These are phyloP conservation scores for Hippoglossus stenolepis DNA, from an alignment of 2,113 vertebrate species.

Conservation along the genomic window DNA sequence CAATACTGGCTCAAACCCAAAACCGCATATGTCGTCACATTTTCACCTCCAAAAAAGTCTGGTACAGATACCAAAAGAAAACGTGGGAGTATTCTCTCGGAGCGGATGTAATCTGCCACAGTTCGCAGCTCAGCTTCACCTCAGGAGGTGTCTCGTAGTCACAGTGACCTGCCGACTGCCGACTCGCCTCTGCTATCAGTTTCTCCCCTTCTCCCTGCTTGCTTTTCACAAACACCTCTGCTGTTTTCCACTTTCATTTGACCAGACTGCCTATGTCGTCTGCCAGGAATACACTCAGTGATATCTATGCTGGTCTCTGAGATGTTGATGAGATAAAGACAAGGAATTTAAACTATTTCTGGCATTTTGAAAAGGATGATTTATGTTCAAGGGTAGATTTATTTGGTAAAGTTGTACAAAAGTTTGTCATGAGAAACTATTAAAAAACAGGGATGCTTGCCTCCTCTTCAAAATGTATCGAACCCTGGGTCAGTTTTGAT, in stretches of 20 bases:
- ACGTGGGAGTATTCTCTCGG: constrained; percentile 1
- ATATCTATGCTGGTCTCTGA: too few species aligned
- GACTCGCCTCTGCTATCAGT: constrained; percentile 38
- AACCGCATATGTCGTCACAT: constrained; percentile 25
- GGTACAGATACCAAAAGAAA: constrained; percentile 56
- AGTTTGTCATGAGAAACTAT: too few species aligned
- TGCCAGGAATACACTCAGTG: too few species aligned
- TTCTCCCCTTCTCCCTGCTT: constrained; percentile 13
- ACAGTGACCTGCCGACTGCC: constrained; percentile 47
- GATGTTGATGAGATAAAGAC: too few species aligned
- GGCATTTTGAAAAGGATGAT: too few species aligned
- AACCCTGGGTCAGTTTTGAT: too few species aligned
- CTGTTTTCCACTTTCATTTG: constrained; percentile 25
- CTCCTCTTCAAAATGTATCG: too few species aligned
- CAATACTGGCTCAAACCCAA: constrained; percentile 21
- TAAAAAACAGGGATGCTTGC: too few species aligned
- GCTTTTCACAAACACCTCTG: constrained; percentile 42
- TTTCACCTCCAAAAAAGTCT: constrained; percentile 26
- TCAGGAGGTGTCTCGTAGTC: constrained; percentile 41
- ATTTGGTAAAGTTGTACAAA: too few species aligned
- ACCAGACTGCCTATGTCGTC: too few species aligned
- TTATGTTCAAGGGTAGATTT: too few species aligned
- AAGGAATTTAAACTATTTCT: too few species aligned
- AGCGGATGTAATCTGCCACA: constrained; percentile 28
- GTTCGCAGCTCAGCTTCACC: constrained; percentile 61